Conservation (phyloP, 2,797 vertebrate species). For the Chelonia mydas region DNA sequence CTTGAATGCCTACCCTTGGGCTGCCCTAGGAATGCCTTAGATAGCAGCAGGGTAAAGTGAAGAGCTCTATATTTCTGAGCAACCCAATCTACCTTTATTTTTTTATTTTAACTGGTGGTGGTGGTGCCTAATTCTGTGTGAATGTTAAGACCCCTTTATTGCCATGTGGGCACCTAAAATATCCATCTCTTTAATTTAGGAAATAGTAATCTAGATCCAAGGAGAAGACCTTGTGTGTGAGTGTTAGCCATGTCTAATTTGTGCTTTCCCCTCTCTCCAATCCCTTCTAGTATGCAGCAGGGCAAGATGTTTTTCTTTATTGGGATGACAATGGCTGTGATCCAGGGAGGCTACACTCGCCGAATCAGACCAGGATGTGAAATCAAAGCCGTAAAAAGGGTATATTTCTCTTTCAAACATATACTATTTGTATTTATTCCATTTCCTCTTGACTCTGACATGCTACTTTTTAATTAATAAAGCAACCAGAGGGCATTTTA, state of each 20-base stretch:
- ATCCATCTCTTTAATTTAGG: neutral
- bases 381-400: slow-evolving; percentile 87
- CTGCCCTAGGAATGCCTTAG: neutral
- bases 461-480: neutral
- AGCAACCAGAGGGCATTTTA: neutral
- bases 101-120: neutral
- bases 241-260: neutral
- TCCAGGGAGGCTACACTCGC: slow-evolving; percentile 94
- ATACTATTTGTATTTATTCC: neutral
- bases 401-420: slow-evolving; percentile 68
- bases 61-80: neutral
- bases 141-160: neutral
- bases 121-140: neutral
- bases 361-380: slow-evolving; percentile 91
- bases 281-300: slow-evolving; percentile 90
- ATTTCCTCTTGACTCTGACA: neutral
- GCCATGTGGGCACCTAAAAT: fast-evolving
- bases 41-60: neutral
- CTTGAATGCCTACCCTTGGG: neutral
- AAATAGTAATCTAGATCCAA: neutral
- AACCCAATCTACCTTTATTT: neutral
- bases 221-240: neutral
- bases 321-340: slow-evolving; percentile 93
- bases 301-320: slow-evolving; percentile 99
- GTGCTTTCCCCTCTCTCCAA: neutral